Evolutionary conservation across 37 sponge, comb jelly and placozoan species (phyloP).

Genomic region (Theonella swinhoei): DNA sequence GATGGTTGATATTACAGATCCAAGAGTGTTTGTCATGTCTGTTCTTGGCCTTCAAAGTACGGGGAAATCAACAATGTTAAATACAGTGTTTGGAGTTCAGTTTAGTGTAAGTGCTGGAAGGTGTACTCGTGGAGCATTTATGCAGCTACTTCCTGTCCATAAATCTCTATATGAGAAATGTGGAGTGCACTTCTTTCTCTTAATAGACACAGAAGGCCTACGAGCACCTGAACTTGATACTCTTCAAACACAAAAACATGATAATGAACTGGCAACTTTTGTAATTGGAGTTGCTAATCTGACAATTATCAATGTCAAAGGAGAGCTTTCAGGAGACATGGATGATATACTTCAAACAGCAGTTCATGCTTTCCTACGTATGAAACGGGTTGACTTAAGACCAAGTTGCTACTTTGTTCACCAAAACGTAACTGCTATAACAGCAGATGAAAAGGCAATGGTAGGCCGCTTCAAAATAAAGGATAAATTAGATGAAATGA

Average conservation of each 20-base stretch:
- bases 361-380: conserved; percentile 51
- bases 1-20: neutral
- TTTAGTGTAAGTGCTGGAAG: conserved; percentile 52
- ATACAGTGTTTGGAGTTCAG: conserved; percentile 44
- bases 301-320: conserved; percentile 45
- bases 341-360: conserved; percentile 39
- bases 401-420: conserved; percentile 49
- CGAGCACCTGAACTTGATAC: conserved; percentile 42
- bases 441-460: neutral
- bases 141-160: conserved; percentile 45
- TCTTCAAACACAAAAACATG: conserved; percentile 1
- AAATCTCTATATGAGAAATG: neutral
- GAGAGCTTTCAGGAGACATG: conserved; percentile 35
- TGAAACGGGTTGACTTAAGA: conserved; percentile 24
- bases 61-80: conserved; percentile 52
- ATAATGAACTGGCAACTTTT: conserved; percentile 50
- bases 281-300: conserved; percentile 46
- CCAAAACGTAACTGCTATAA: conserved; percentile 32
- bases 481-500: conserved; percentile 32
- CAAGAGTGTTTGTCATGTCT: conserved; percentile 8
- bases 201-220: conserved; percentile 52
- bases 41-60: conserved; percentile 44
- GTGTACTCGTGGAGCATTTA: conserved; percentile 45
- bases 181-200: conserved; percentile 15
- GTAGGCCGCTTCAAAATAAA: conserved; percentile 7